Conservation (phyloP, 1,140 invertebrate genomes). For the Dreissena polymorpha region DNA sequence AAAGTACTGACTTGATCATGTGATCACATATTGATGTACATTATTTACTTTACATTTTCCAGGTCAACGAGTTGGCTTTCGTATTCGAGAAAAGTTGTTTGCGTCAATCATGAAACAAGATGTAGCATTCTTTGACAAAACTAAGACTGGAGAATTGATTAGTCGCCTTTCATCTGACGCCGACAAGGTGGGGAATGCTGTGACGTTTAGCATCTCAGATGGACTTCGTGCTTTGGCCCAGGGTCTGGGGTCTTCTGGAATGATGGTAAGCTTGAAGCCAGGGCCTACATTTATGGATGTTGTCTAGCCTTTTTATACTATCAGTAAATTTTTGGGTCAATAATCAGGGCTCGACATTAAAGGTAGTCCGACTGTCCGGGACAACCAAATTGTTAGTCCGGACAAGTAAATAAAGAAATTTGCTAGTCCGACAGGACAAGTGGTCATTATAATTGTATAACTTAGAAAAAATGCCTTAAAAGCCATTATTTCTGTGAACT, state of each 20-base stretch:
- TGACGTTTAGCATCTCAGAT: constrained; percentile 97
- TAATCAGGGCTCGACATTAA: too few relatives aligned
- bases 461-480: too few relatives aligned
- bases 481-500: too few relatives aligned
- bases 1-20: too few relatives aligned
- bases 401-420: too few relatives aligned
- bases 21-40: neutral
- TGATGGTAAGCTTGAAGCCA: constrained; percentile 89
- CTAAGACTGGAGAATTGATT: constrained; percentile 96
- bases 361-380: too few relatives aligned
- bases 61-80: constrained; percentile 93
- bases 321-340: too few relatives aligned
- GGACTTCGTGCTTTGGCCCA: constrained; percentile 92
- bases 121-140: constrained; percentile 95
- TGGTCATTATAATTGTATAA: too few relatives aligned
- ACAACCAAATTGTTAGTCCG: too few relatives aligned
- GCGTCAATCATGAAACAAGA: constrained; percentile 93
- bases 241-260: constrained; percentile 90
- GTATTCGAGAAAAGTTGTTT: constrained; percentile 90
- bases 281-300: too few relatives aligned
- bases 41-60: constrained; percentile 23
- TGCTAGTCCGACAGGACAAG: too few relatives aligned
- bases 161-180: constrained; percentile 95
- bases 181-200: constrained; percentile 92
- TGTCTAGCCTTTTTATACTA: too few relatives aligned